These are phyloP conservation scores for Anarsia innoxiella DNA, from an alignment of 2,888 invertebrate species.

Conservation along the genomic window DNA sequence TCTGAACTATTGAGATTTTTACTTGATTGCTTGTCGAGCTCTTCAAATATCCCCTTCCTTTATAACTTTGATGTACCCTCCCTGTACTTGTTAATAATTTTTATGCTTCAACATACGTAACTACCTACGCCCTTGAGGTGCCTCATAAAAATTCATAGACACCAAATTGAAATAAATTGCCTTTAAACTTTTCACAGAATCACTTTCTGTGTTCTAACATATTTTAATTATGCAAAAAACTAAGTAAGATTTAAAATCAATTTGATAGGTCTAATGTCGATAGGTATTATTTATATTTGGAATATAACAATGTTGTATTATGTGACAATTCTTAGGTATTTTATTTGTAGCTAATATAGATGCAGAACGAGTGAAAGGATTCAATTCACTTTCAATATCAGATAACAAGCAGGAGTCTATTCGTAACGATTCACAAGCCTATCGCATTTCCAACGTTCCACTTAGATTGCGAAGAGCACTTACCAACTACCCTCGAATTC, in stretches of 20 bases:
- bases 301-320: no score
- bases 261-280: no score
- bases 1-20: slow-evolving; percentile 73
- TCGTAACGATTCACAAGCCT: slow-evolving; percentile 48
- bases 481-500: slow-evolving; percentile 48
- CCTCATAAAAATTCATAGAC: slow-evolving; percentile 65
- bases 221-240: no score
- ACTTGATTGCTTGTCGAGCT: slow-evolving; percentile 73
- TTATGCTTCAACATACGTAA: slow-evolving; percentile 61
- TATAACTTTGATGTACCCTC: slow-evolving; percentile 69
- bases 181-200: slow-evolving; percentile 32
- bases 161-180: slow-evolving; percentile 47
- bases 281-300: no score
- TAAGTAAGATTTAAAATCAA: no score
- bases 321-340: not conserved
- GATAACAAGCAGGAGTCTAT: slow-evolving; percentile 43
- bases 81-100: slow-evolving; percentile 68
- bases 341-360: slow-evolving; percentile 26
- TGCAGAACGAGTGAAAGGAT: slow-evolving; percentile 17
- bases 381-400: slow-evolving; percentile 34
- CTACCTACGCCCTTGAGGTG: slow-evolving; percentile 51
- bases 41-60: slow-evolving; percentile 67
- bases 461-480: slow-evolving; percentile 47
- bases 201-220: no score
- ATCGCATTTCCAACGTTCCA: slow-evolving; percentile 54